phyloP scores from a whole-genome alignment of 2,797 vertebrate genomes.

The Galaxias olidus region DNA sequence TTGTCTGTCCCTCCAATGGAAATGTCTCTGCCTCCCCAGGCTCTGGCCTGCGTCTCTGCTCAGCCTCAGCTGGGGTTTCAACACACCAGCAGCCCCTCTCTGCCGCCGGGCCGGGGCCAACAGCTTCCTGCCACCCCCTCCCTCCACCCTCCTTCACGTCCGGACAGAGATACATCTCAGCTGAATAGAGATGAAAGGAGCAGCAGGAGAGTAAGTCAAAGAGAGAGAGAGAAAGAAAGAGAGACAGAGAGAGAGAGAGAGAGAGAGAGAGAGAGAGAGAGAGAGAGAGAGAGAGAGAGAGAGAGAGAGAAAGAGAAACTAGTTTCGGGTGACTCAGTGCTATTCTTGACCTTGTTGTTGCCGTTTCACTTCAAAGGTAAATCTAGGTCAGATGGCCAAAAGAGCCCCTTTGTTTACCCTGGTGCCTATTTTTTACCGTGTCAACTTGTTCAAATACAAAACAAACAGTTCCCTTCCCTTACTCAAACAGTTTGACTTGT shows the following conservation, averaged over 20 bases:
- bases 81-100: slow-evolving; percentile 47
- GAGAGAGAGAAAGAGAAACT: neutral
- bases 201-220: slow-evolving; percentile 12
- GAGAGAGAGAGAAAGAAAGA: no score
- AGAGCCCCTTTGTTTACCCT: neutral
- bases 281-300: slow-evolving; percentile 45
- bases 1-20: slow-evolving; percentile 46
- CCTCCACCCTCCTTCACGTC: slow-evolving; percentile 59
- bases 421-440: neutral
- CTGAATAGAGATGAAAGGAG: slow-evolving; percentile 59
- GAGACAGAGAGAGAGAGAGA: slow-evolving; percentile 43
- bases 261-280: slow-evolving; percentile 23
- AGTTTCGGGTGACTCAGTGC: slow-evolving; percentile 13
- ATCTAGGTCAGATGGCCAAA: slow-evolving; percentile 37
- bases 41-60: slow-evolving; percentile 46
- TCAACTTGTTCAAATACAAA: neutral
- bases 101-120: slow-evolving; percentile 24
- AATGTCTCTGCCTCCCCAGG: slow-evolving; percentile 41
- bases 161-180: slow-evolving; percentile 54
- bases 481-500: slow-evolving; percentile 9
- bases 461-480: slow-evolving; percentile 3
- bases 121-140: slow-evolving; percentile 48
- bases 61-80: slow-evolving; percentile 68
- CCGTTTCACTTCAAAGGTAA: slow-evolving; percentile 53
- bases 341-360: slow-evolving; percentile 17